Percentiles rank a stretch among this genome's conserved stretches.
Conservation (phyloP, 2,888 invertebrate species). For the Leptinotarsa peninsularis region DNA sequence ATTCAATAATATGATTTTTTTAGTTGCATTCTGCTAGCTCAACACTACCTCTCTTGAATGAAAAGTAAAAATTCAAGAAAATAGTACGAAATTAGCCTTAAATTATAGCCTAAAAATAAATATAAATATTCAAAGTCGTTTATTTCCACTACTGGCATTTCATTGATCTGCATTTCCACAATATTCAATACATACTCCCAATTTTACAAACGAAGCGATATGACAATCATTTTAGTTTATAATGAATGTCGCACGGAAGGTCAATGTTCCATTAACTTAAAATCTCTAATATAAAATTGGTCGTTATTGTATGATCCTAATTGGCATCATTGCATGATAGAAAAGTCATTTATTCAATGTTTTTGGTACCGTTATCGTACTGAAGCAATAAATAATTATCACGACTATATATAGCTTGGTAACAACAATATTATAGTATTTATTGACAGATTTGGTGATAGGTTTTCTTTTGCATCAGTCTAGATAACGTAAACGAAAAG, state of each 20-base stretch:
- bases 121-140: no score
- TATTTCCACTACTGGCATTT: no score
- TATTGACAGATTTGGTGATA: not conserved
- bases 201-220: no score
- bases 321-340: slow-evolving; percentile 33
- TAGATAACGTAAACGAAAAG: not conserved
- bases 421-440: not conserved
- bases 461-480: not conserved
- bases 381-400: slow-evolving; percentile 18
- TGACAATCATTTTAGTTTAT: slow-evolving; percentile 7
- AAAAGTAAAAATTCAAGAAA: no score
- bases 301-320: slow-evolving; percentile 28
- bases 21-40: no score
- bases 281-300: slow-evolving; percentile 1
- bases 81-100: no score
- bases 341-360: slow-evolving; percentile 21
- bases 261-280: slow-evolving; percentile 16
- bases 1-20: no score
- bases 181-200: no score
- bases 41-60: no score
- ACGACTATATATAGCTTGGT: slow-evolving; percentile 9
- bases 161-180: no score
- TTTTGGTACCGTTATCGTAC: slow-evolving; percentile 11
- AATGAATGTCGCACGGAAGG: not conserved
- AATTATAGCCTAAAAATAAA: no score